These are phyloP conservation scores for Lypha dubia DNA, from an alignment of 2,888 invertebrate genomes.

Conservation along the genomic window DNA sequence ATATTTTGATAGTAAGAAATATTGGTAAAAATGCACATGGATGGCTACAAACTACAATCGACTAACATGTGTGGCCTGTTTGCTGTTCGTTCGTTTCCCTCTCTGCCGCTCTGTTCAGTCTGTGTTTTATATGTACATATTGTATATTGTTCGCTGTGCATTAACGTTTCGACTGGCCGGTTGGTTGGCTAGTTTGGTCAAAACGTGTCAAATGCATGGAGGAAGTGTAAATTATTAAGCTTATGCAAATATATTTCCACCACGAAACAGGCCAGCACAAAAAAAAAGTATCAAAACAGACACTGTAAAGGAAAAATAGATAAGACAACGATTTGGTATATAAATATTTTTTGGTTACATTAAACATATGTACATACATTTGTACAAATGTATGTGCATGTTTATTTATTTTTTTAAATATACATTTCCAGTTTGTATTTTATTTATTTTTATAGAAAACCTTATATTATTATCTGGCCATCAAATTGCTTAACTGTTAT, in stretches of 20 bases:
- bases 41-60: slow-evolving; percentile 45
- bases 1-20: slow-evolving; percentile 61
- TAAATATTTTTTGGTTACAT: slow-evolving; percentile 24
- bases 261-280: not conserved
- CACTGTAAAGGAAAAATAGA: slow-evolving; percentile 39
- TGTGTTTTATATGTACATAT: slow-evolving; percentile 16
- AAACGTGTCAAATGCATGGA: slow-evolving; percentile 71
- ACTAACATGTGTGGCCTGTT: slow-evolving; percentile 12
- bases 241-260: slow-evolving; percentile 59
- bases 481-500: slow-evolving; percentile 13
- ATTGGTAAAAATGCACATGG: slow-evolving; percentile 63
- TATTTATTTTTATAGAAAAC: slow-evolving; percentile 20
- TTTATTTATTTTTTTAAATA: too few relatives aligned
- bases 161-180: slow-evolving; percentile 55
- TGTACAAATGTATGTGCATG: too few relatives aligned
- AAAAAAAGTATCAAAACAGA: not conserved
- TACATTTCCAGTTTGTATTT: not conserved
- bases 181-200: slow-evolving; percentile 56
- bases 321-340: slow-evolving; percentile 52
- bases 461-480: slow-evolving; percentile 27
- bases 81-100: slow-evolving; percentile 18
- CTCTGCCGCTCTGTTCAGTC: too few relatives aligned
- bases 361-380: too few relatives aligned
- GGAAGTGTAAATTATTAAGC: slow-evolving; percentile 70
- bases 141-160: not conserved